phyloP scores from a whole-genome alignment of 2,113 vertebrate species.

The Oryzias melastigma region DNA sequence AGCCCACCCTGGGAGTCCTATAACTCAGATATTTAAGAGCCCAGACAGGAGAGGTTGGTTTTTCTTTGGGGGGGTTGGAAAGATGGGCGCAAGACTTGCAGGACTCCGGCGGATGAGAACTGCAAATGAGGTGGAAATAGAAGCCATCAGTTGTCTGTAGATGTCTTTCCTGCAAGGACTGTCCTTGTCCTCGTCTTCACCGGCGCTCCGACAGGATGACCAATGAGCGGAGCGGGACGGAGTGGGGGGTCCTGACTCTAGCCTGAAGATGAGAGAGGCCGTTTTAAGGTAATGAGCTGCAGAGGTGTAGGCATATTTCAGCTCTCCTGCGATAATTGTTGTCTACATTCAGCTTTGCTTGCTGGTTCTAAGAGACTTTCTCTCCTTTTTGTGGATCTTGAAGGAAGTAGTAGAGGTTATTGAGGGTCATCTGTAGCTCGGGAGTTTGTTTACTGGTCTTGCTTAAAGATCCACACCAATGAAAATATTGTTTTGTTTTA shows the following conservation, averaged over 20 bases:
- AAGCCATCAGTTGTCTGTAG: slow-evolving; percentile 1
- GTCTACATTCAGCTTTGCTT: slow-evolving; percentile 18
- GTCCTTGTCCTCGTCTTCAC: slow-evolving; percentile 29
- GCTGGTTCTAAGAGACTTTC: no score
- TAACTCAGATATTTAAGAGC: slow-evolving; percentile 31
- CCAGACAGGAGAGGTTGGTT: not conserved
- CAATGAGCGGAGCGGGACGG: slow-evolving; percentile 41
- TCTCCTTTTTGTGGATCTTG: no score
- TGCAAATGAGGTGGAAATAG: slow-evolving; percentile 10
- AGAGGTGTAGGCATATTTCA: slow-evolving; percentile 1
- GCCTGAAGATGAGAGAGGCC: slow-evolving; percentile 69
- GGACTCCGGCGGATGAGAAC: slow-evolving; percentile 4
- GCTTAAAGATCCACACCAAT: no score
- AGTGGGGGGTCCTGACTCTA: slow-evolving; percentile 50
- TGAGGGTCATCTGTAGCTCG: no score
- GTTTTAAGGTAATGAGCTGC: slow-evolving; percentile 69
- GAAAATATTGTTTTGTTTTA: no score
- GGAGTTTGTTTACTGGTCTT: no score
- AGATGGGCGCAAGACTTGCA: slow-evolving; percentile 1
- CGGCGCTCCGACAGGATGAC: slow-evolving; percentile 66
- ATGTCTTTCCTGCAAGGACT: slow-evolving; percentile 33
- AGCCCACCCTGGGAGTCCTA: slow-evolving; percentile 54
- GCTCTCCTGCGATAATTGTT: not conserved
- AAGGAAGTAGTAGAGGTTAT: no score
- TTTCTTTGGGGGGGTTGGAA: not conserved